Evolutionary conservation across 2,113 vertebrate species (phyloP), one percentile per base, ranked within the genome.

Genomic region (Sphyrna mokarran): DNA sequence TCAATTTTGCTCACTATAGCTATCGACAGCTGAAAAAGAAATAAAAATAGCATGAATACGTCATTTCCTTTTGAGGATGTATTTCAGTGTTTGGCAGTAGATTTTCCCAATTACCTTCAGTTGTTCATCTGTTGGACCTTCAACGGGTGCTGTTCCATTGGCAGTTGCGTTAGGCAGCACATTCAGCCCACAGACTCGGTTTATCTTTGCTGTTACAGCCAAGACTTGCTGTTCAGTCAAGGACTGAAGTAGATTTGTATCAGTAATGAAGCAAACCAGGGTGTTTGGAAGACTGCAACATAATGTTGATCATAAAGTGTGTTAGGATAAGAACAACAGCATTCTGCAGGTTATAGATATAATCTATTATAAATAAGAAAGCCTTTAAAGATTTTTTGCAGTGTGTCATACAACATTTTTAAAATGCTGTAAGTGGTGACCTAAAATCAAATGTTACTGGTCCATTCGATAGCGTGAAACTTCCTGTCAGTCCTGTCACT

Each of bases 251-350:
- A 80, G 40, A 58, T 40, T n/a, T 4, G 23, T 93, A 18, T 66
- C 69, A 37, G 95, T 72, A 70, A 95, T 68, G 26, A 89, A 96
- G 93, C 96, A 96, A 48, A 96, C 29, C 68, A 96, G 93, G 63
- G 93, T 95, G 48, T 43, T 43, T 58, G 96, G 96, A 70, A 96
- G 11, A 1, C 96, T 96, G 94, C 43, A 90, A 43, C 63, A 37
- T 4, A 11, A 63, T 11, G 22, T 37, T 33, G 26, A 61, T 83
- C 48, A 54, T 8, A 3, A 16, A 33, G 13, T 43, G 20, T 37
- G 23, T 80, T n/a, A 85, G 23, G 29, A 29, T 54, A 29, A 70
- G 10, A 43, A 18, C 11, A 26, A 37, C 91, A 26, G n/a, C 0
- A n/a, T 40, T 69, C 20, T 43, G 26, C 48, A 61, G 11, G 0